Evolutionary conservation across 2,888 invertebrate species (phyloP).

Genomic region (Cephus sareptanus): DNA sequence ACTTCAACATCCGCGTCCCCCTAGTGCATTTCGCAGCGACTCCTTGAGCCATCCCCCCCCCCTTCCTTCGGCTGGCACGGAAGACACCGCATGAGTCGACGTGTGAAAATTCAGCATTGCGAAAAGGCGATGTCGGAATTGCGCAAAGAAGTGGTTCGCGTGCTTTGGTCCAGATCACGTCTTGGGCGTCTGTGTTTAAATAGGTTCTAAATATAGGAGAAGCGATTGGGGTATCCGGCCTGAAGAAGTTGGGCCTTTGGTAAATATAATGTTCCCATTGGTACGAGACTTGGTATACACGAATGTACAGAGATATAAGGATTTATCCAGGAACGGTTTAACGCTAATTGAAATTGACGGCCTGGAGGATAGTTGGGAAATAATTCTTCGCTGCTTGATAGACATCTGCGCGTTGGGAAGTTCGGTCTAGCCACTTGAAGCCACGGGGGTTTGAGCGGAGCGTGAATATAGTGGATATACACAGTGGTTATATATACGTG

Average conservation of each 20-base stretch:
- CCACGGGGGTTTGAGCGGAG: slow-evolving; percentile 17
- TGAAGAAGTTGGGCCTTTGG: neutral
- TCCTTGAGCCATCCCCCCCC: neutral
- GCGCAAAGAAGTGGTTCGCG: neutral
- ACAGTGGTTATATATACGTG: neutral
- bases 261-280: neutral
- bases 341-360: slow-evolving; percentile 40
- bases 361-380: slow-evolving; percentile 35
- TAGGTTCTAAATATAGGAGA: neutral
- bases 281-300: neutral
- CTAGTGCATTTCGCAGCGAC: neutral
- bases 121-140: neutral
- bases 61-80: neutral
- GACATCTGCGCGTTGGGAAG: slow-evolving; percentile 35
- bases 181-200: neutral
- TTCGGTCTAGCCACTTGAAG: slow-evolving; percentile 41
- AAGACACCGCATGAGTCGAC: neutral
- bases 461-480: neutral
- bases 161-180: neutral
- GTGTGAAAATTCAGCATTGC: neutral
- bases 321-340: slow-evolving; percentile 9
- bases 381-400: slow-evolving; percentile 45
- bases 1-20: no score
- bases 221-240: neutral
- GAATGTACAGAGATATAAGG: neutral